Conservation (phyloP, 2,888 invertebrate genomes). For the Micoletzkya japonica region DNA sequence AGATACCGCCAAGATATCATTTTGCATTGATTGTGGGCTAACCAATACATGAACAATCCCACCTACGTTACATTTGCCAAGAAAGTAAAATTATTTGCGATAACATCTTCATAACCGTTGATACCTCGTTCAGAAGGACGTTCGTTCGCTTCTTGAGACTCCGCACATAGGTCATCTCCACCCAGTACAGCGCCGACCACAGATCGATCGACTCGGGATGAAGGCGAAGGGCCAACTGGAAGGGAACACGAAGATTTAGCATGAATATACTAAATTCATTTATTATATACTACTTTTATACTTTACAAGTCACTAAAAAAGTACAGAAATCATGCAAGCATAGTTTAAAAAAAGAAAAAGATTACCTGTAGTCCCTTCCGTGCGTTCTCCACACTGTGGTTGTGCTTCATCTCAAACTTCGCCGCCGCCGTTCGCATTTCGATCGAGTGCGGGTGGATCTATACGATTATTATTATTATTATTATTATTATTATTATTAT, state of each 20-base stretch:
- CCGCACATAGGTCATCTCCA: conserved; percentile 23
- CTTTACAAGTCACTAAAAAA: neutral
- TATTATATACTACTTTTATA: conserved; percentile 1
- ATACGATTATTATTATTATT: too few relatives aligned
- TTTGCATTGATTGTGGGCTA: neutral
- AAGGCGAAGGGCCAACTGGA: conserved; percentile 16
- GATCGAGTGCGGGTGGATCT: conserved; percentile 28
- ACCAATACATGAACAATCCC: too few relatives aligned
- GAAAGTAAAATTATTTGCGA: too few relatives aligned
- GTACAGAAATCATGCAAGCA: neutral
- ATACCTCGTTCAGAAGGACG: neutral
- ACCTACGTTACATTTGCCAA: too few relatives aligned
- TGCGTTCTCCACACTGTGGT: conserved; percentile 27
- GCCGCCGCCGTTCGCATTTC: conserved; percentile 17
- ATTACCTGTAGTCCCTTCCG: conserved; percentile 19
- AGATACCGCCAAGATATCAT: too few relatives aligned
- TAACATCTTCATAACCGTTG: too few relatives aligned
- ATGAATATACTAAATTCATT: neutral
- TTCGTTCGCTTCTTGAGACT: conserved; percentile 8
- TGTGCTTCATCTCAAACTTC: conserved; percentile 15
- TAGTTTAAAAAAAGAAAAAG: neutral
- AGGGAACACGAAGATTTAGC: neutral
- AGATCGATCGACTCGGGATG: conserved; percentile 25
- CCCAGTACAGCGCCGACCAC: conserved; percentile 21
- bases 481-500: too few relatives aligned